Base-by-base conservation (phyloP, 2,113 vertebrate species). In the Ameiurus melas region DNA sequence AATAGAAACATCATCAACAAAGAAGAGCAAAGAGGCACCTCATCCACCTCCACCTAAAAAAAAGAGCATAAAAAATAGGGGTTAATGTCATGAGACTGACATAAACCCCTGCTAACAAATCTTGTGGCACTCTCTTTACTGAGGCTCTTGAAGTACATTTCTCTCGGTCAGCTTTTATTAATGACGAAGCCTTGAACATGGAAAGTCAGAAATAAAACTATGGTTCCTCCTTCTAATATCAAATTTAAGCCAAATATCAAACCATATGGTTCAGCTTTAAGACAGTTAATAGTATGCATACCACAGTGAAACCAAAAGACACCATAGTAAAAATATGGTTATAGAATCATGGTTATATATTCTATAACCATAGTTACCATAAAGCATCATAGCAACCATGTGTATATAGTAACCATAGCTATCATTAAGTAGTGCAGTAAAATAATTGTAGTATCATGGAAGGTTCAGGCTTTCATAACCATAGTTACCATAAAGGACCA, bases 51-150 rank as follows among this genome's bases (percentile, higher is more conserved):
- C 81, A 84, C 43, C 64, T 71, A 79, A 58, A 87, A 30, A 30
- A 68, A 70, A 47, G 53, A 90, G 62, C 53, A 84, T 86, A 89
- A 71, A 84, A 85, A 85, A 89, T 89, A 85, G 75, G 62, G 77
- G 83, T 90, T 87, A 87, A 51, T 25, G 7, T 51, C 47, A 51
- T 51, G 20, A 47, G 25, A 78, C 33, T 83, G 84, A 77, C 66
- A 68, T 79, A 55, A 55, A 86, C 55, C 85, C 66, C 9, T 57
- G 39, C 82, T 62, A 55, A 87, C 82, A 43, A 84, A 79, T 82
- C 83, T 66, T 68, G 9, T 47, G 36, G 27, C 53, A 82, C 55
- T 75, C 43, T 47, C 27, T n/a, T 83, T 87, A 66, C 39, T 83
- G 27, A 77, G 57, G n/a, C 70, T 88, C 33, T 84, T 83, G n/a